phyloP scores from a whole-genome alignment of 2,888 invertebrate species.

The Nomada fabriciana region DNA sequence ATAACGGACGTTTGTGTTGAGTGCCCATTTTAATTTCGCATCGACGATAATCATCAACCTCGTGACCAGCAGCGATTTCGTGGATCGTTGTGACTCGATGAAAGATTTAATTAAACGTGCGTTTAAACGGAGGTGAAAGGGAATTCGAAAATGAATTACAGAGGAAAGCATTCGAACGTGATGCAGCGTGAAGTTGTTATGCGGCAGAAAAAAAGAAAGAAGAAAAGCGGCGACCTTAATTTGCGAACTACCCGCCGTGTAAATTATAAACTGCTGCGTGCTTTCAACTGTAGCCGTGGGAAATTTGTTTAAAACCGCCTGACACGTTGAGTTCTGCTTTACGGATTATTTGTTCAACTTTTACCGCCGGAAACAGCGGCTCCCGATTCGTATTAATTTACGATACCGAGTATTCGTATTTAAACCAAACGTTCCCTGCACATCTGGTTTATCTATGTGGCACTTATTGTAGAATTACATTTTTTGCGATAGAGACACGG shows the following conservation, averaged over 20 bases:
- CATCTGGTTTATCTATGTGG: too few species aligned
- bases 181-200: neutral
- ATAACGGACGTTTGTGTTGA: neutral
- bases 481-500: too few species aligned
- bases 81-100: neutral
- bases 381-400: neutral
- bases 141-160: neutral
- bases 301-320: neutral
- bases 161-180: neutral
- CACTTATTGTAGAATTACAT: too few species aligned
- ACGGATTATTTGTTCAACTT: conserved; percentile 10
- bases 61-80: neutral
- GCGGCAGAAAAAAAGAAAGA: neutral
- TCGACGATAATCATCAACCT: neutral
- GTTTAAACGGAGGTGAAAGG: neutral
- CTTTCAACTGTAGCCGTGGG: neutral
- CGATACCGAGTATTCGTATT: neutral
- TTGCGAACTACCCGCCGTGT: neutral
- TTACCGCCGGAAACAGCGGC: neutral
- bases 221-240: neutral
- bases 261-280: conserved; percentile 1
- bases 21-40: conserved; percentile 3
- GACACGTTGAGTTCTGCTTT: conserved; percentile 5
- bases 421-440: neutral
- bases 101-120: neutral